phyloP scores from a whole-genome alignment of 2,113 vertebrate genomes.

The Patagioenas fasciata region DNA sequence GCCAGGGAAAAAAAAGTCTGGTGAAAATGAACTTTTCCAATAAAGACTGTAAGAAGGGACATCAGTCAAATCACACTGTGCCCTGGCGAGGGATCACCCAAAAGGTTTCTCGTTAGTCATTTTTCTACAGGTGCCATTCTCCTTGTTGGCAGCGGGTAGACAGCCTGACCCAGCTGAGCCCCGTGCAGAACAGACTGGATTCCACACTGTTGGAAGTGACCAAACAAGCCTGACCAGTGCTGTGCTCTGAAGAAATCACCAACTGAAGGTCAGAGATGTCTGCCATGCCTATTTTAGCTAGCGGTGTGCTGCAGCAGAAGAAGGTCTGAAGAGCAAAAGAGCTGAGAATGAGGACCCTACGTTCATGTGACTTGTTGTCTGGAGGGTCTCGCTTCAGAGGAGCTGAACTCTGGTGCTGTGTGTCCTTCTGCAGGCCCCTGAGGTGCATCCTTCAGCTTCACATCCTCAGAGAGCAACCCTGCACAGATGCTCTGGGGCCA shows the following conservation, averaged over 20 bases:
- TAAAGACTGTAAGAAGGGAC: neutral
- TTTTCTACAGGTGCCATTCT: fast-evolving
- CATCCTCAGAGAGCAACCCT: neutral
- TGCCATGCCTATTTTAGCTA: neutral
- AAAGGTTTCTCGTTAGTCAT: neutral
- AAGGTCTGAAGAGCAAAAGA: neutral
- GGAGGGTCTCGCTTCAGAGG: neutral
- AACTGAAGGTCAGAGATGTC: neutral
- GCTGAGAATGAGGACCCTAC: neutral
- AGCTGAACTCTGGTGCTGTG: fast-evolving
- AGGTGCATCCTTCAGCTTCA: neutral
- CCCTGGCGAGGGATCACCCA: neutral
- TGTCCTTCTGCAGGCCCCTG: neutral
- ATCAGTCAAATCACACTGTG: neutral
- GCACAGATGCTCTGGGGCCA: neutral
- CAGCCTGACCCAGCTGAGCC: neutral
- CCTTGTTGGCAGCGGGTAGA: neutral
- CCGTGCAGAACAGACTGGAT: neutral
- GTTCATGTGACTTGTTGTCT: fast-evolving
- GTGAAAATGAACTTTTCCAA: neutral
- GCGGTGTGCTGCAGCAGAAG: neutral
- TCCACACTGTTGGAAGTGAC: neutral
- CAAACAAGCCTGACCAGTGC: slow-evolving; percentile 20
- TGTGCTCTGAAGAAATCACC: neutral
- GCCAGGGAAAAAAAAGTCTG: fast-evolving